A percentile compares a stretch with the other conserved stretches of the same genome.
Evolutionary conservation across 2,888 invertebrate species (phyloP).

Genomic region (Clanis bilineata): DNA sequence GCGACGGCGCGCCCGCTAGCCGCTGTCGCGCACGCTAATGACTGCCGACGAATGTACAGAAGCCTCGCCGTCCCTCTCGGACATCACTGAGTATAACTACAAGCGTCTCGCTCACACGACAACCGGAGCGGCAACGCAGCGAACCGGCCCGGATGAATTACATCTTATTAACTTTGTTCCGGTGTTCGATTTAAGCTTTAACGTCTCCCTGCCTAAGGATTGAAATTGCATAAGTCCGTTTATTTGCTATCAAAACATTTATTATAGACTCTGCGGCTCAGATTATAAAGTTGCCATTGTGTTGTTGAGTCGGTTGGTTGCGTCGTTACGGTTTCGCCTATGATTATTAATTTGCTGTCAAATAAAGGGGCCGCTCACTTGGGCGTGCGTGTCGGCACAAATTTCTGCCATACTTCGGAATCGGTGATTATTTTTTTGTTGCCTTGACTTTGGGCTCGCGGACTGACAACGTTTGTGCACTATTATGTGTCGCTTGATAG

Average conservation of each 20-base stretch:
- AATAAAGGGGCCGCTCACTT: constrained; percentile 82
- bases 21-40: constrained; percentile 62
- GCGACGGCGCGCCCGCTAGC: constrained; percentile 53
- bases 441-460: constrained; percentile 72
- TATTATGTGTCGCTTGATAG: constrained; percentile 55
- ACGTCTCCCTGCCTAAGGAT: constrained; percentile 71
- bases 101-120: constrained; percentile 59
- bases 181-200: constrained; percentile 78
- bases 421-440: constrained; percentile 79
- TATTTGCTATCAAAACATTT: constrained; percentile 58
- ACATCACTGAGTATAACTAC: constrained; percentile 23
- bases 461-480: constrained; percentile 70
- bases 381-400: constrained; percentile 81
- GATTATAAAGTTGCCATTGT: constrained; percentile 69
- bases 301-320: constrained; percentile 56
- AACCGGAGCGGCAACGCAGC: constrained; percentile 77
- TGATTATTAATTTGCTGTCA: constrained; percentile 82
- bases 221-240: constrained; percentile 71
- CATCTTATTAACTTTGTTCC: constrained; percentile 79
- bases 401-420: constrained; percentile 81
- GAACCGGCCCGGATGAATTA: constrained; percentile 78
- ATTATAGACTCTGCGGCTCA: constrained; percentile 64
- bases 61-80: constrained; percentile 58
- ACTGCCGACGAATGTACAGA: constrained; percentile 62
- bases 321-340: constrained; percentile 64